These are phyloP conservation scores for Netelia melanura DNA, from an alignment of 2,888 invertebrate species.

Conservation along the genomic window DNA sequence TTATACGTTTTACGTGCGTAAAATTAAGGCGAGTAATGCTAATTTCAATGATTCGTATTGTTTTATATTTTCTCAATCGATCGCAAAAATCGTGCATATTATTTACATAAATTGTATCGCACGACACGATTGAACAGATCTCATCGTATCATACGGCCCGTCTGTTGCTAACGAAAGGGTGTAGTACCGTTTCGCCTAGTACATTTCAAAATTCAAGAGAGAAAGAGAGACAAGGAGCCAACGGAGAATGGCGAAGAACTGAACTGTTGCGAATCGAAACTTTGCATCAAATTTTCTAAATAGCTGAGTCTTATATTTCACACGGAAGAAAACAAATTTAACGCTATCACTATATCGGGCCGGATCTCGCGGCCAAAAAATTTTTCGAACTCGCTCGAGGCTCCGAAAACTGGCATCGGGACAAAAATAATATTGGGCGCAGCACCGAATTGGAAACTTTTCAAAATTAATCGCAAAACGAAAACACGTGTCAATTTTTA, in stretches of 20 bases:
- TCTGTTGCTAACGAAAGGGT: not conserved
- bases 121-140: not conserved
- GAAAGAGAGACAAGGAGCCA: not conserved
- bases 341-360: too few species aligned
- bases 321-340: too few species aligned
- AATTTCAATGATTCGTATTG: constrained; percentile 22
- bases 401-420: too few species aligned
- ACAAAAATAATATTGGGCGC: not conserved
- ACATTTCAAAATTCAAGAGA: constrained; percentile 35
- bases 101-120: not conserved
- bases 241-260: not conserved
- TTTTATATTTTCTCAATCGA: constrained; percentile 25
- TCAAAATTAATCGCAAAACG: not conserved
- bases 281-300: too few species aligned
- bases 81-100: constrained; percentile 8
- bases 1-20: constrained; percentile 53
- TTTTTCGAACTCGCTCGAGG: too few species aligned
- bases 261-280: not conserved
- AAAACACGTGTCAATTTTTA: not conserved
- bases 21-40: constrained; percentile 58
- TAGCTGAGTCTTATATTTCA: too few species aligned
- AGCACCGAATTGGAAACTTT: not conserved
- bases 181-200: constrained; percentile 55
- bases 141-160: too few species aligned
- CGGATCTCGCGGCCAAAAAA: too few species aligned